Conservation (phyloP, 1,140 invertebrate genomes). For the Zaprionus davidi region DNA sequence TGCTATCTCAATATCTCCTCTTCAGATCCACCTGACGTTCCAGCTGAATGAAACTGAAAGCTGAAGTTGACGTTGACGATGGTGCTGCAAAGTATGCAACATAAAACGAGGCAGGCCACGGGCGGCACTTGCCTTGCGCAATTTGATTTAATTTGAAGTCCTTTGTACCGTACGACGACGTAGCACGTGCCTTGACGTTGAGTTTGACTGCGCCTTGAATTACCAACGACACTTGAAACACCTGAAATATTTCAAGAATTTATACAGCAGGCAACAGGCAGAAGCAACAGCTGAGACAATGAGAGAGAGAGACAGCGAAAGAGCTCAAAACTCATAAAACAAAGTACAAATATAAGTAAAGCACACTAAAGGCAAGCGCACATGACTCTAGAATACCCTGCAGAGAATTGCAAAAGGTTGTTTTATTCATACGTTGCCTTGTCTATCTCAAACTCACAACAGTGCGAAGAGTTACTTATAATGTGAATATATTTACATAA, state of each 20-base stretch:
- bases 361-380: background rate
- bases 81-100: constrained; percentile 38
- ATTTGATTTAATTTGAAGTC: constrained; percentile 47
- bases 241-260: constrained; percentile 8
- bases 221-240: constrained; percentile 20
- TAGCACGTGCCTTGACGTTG: constrained; percentile 17
- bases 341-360: background rate
- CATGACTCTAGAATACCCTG: background rate
- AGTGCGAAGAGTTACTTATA: background rate
- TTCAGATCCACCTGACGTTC: background rate
- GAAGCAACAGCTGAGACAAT: constrained; percentile 29
- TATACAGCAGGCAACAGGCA: constrained; percentile 44
- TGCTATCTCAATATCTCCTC: too few relatives aligned
- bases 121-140: constrained; percentile 17
- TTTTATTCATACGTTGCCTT: background rate
- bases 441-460: background rate
- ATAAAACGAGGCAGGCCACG: constrained; percentile 6
- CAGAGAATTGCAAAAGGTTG: background rate
- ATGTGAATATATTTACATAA: background rate
- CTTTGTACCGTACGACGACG: constrained; percentile 20
- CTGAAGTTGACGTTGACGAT: constrained; percentile 6
- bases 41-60: background rate
- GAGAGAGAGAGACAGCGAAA: constrained; percentile 3
- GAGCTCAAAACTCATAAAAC: constrained; percentile 7
- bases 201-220: constrained; percentile 18